Percentiles rank a stretch among this genome's conserved stretches.
phyloP scores from a whole-genome alignment of 2,888 invertebrate species.

The Scaptomyza caliginosa region DNA sequence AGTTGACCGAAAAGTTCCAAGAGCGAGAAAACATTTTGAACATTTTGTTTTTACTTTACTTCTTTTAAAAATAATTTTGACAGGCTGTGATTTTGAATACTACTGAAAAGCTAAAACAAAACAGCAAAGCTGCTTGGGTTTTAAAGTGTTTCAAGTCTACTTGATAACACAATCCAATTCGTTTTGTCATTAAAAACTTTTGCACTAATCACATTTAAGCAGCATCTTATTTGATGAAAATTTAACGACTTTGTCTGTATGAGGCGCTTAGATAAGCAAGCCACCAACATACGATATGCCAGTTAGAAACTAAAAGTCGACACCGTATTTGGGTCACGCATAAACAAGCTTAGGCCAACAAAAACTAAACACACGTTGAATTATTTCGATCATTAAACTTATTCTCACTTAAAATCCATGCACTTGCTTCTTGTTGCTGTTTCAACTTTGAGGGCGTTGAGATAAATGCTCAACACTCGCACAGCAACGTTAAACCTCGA shows the following conservation, averaged over 20 bases:
- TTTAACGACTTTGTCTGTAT: not conserved
- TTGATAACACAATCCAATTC: not conserved
- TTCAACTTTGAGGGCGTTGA: conserved; percentile 47
- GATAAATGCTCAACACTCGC: conserved; percentile 62
- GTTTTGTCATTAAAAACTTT: not conserved
- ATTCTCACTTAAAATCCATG: conserved; percentile 66
- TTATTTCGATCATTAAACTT: conserved; percentile 75
- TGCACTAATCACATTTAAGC: not conserved
- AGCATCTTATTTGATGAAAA: not conserved
- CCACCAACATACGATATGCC: not conserved
- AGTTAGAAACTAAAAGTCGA: conserved; percentile 45
- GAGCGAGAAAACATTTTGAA: not conserved
- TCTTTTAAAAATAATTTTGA: not conserved
- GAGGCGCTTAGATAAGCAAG: conserved; percentile 6
- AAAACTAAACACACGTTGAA: conserved; percentile 50
- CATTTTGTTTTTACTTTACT: not conserved
- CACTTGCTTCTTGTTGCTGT: conserved; percentile 35
- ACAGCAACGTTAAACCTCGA: conserved; percentile 60
- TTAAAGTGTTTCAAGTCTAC: not conserved
- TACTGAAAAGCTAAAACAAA: not conserved
- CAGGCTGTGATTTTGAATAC: not conserved
- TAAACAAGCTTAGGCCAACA: conserved; percentile 45
- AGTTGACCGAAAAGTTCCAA: not conserved
- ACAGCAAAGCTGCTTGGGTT: not conserved
- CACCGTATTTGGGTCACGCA: conserved; percentile 31